phyloP scores from a whole-genome alignment of 2,797 vertebrate genomes.

The Mus minutoides region DNA sequence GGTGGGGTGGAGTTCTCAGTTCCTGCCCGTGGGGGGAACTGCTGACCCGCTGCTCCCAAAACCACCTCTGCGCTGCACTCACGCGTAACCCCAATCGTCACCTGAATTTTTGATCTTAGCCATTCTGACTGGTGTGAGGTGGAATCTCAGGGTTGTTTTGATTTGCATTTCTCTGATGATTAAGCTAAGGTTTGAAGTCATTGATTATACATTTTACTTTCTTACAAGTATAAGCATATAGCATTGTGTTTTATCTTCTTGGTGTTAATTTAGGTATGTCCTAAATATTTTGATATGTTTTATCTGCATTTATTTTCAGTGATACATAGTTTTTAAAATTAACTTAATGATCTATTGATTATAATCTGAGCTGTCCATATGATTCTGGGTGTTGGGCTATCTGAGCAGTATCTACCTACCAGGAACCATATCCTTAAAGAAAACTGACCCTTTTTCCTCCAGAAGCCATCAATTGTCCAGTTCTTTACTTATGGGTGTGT shows the following conservation, averaged over 20 bases:
- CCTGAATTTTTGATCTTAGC: too few species aligned
- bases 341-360: not conserved
- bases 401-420: not conserved
- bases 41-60: too few species aligned
- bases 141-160: too few species aligned
- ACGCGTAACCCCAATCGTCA: too few species aligned
- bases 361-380: not conserved
- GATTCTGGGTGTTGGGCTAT: not conserved
- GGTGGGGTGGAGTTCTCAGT: too few species aligned
- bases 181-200: not conserved
- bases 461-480: not conserved
- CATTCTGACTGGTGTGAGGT: too few species aligned
- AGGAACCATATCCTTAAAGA: not conserved
- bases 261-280: not conserved
- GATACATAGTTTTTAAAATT: not conserved
- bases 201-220: not conserved
- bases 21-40: too few species aligned
- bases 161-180: too few species aligned
- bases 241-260: not conserved
- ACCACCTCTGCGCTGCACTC: too few species aligned
- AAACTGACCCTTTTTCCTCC: not conserved
- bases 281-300: not conserved
- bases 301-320: not conserved
- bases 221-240: not conserved
- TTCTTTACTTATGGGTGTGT: not conserved